Base-by-base conservation (phyloP, 2,888 invertebrate genomes). In the Dorcus parallelipipedus region DNA sequence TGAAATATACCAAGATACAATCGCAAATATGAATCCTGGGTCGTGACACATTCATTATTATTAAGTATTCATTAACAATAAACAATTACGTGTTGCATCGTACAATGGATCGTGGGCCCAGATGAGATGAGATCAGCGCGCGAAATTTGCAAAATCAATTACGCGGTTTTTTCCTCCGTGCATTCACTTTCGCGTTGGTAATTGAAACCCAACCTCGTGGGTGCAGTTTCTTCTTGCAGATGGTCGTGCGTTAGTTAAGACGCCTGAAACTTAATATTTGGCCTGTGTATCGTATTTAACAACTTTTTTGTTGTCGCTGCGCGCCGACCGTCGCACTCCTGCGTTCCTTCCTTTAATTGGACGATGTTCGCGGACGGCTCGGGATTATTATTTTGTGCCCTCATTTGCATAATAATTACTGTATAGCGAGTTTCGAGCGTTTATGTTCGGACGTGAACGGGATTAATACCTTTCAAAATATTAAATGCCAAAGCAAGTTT, bases 41-140 rank as follows among this genome's bases (percentile, higher is more conserved):
- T 33, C 26, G 26, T 33, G 26, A 33, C 26, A 33, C 26, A 33
- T 33, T 33, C 26, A 33, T 33, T 20, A 20, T 45, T 45, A 45
- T 45, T 45, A 45, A 20, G 23, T 20, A 45, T 45, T 45, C 45
- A 45, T 45, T 45, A 45, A 45, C 45, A n/a, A 45, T 45, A 45
- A 45, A 45, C 14, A 10, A 45, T 45, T 45, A 45, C 23, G 17
- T 45, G 20, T 20, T 20, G 17, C 23, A 9, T 45, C 3, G 10
- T 7, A 45, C 45, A 45, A 45, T 45, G 23, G 45, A 45, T 20
- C 45, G 45, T 45, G 45, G 14, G 45, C 45, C 23, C n/a, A 20
- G 45, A 14, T 42, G 42, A 42, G 42, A n/a, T 45, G 20, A 10
- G 26, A 33, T 33, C 26, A 33, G 26, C 26, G 45, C 45, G 20